phyloP scores from a whole-genome alignment of 2,797 vertebrate species.

The Decapterus maruadsi region DNA sequence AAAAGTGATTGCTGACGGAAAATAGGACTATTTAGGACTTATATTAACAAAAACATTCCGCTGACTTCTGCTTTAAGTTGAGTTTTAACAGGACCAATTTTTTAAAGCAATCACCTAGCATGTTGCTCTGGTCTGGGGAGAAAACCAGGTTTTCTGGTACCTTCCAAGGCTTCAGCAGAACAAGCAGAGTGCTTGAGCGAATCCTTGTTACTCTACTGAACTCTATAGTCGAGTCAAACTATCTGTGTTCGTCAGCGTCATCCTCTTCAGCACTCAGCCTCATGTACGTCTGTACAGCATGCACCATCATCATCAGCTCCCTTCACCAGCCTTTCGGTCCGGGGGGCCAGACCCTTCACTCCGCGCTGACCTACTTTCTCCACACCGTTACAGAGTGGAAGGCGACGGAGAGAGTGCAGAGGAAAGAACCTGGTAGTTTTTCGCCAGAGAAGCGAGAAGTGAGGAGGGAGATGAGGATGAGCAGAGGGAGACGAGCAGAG shows the following conservation, averaged over 20 bases:
- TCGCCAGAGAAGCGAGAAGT: neutral
- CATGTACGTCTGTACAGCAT: neutral
- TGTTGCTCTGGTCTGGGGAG: neutral
- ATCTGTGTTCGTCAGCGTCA: neutral
- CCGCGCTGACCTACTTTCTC: constrained; percentile 65
- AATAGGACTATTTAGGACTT: too few relatives aligned
- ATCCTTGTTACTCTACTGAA: neutral
- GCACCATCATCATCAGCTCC: neutral
- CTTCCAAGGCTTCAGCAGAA: neutral
- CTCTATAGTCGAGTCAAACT: neutral
- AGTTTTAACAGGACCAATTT: too few relatives aligned
- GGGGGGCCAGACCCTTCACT: constrained; percentile 15
- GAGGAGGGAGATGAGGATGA: constrained; percentile 38
- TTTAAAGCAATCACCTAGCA: too few relatives aligned
- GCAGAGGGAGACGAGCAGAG: constrained; percentile 20
- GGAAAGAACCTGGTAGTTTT: constrained; percentile 26
- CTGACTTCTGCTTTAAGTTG: too few relatives aligned
- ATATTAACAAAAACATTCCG: too few relatives aligned
- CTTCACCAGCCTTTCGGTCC: constrained; percentile 21
- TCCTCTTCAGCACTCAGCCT: neutral
- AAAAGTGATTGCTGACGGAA: too few relatives aligned
- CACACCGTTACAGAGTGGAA: constrained; percentile 35
- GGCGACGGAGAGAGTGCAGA: constrained; percentile 39
- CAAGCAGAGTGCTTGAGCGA: neutral
- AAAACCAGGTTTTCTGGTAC: neutral